Conservation (phyloP, 2,113 vertebrate genomes). For the Microcebus griseorufus region DNA sequence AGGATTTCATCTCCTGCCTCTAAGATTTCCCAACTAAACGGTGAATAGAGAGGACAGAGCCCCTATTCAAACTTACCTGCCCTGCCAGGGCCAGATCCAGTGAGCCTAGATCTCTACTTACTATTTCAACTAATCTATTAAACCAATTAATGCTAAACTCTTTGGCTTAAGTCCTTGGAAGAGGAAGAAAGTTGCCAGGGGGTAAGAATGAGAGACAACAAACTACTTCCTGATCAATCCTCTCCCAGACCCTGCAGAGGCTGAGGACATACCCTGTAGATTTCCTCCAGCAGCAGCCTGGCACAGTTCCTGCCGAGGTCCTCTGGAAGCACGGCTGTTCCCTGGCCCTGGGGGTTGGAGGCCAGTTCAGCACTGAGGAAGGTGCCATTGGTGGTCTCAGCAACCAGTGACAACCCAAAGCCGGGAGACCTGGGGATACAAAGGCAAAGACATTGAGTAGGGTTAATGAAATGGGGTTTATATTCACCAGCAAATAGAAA, state of each 20-base stretch:
- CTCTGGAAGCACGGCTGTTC: constrained; percentile 91
- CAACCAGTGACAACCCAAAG: constrained; percentile 94
- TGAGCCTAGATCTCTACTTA: neutral
- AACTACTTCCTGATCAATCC: neutral
- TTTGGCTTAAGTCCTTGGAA: neutral
- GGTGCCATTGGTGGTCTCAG: constrained; percentile 92
- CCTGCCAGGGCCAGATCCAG: neutral
- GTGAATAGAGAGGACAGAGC: fast-evolving
- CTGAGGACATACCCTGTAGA: constrained; percentile 90
- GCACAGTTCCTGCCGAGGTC: constrained; percentile 95
- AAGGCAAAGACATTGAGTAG: constrained; percentile 29
- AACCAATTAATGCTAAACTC: neutral
- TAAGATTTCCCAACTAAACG: neutral
- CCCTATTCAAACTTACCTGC: neutral
- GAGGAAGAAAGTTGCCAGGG: neutral
- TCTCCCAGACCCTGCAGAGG: neutral
- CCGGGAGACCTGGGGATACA: constrained; percentile 92
- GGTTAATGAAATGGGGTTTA: neutral
- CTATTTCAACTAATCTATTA: neutral
- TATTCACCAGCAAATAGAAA: neutral
- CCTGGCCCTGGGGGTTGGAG: constrained; percentile 94
- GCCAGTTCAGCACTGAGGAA: constrained; percentile 94
- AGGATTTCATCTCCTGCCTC: neutral
- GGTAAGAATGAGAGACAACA: neutral
- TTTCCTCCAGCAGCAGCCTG: constrained; percentile 94